These are phyloP conservation scores for Elaphurus davidianus DNA, from an alignment of 2,113 vertebrate genomes.

Conservation along the genomic window DNA sequence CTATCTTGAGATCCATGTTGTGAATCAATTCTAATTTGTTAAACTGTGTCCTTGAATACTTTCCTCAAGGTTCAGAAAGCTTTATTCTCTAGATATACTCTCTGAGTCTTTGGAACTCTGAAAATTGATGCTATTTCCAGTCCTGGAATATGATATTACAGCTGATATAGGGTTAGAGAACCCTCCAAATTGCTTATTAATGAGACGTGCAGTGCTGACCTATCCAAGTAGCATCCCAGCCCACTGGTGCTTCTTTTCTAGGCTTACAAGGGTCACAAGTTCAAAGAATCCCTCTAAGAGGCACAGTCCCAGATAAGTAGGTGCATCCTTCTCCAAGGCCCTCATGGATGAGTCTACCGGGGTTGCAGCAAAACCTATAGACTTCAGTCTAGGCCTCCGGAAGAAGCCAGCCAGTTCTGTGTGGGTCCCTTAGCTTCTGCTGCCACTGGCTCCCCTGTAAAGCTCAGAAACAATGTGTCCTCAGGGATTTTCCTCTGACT, in stretches of 20 bases:
- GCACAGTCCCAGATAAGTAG: neutral
- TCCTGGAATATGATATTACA: neutral
- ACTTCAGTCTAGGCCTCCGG: neutral
- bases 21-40: conserved; percentile 5
- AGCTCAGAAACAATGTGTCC: neutral
- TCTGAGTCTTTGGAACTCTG: neutral
- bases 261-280: neutral
- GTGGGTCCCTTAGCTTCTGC: neutral
- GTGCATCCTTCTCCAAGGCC: neutral
- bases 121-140: neutral
- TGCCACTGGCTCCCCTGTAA: neutral
- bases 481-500: neutral
- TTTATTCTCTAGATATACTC: neutral
- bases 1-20: neutral
- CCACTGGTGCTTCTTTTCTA: neutral
- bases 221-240: neutral
- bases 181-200: neutral
- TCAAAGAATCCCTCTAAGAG: neutral
- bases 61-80: neutral
- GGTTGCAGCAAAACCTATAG: neutral
- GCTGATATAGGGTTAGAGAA: neutral
- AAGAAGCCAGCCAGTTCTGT: neutral
- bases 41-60: neutral
- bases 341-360: neutral
- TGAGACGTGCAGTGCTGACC: neutral